Evolutionary conservation across 2,113 vertebrate species (phyloP), one percentile per base, ranked within the genome.

Genomic region (Indicator maculatus): DNA sequence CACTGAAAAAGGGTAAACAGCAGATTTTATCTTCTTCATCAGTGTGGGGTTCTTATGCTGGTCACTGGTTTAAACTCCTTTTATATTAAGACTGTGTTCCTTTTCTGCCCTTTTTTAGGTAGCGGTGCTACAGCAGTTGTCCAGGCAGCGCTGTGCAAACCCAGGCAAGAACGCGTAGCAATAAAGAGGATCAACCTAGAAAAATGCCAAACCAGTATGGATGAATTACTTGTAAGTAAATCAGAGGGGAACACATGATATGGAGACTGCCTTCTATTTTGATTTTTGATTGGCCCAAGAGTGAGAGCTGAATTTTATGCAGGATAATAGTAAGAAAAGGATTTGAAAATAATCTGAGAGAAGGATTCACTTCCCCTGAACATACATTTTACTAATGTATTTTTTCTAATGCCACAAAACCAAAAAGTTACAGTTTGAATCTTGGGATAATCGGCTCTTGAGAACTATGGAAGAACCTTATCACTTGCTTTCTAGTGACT

Each of bases 201-300:
- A 97, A 99, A 99, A 98, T 99, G 99, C 98, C 99, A 99, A 97
- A 99, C 99, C 96, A 99, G 99, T 98, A 99, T 99, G 99, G 99
- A 99, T 75, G 99, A 99, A 94, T 97, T 99, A 81, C 97, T 99
- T 97, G 99, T 99, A 98, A 99, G 99, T 98, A 96, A 81, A 86
- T 67, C 39, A 14, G 60, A 70, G 31, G n/a, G 33, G 30, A 63
- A 2, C 11, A 17, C 47, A 27, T 6, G 67, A 70, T n/a, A 39
- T 16, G 21, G 47, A 83, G 67, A 27, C 26, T 83, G 4, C 38
- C 23, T 93, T 92, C 33, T 89, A 11, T 82, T 66, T 83, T 69
- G 55, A 3, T 60, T 73, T 87, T 86, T 1, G 2, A 55, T 88
- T 94, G 36, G 28, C 59, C 18, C 16, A 12, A 60, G 50, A 83